phyloP scores from a whole-genome alignment of 2,797 vertebrate species.

The Rhadinocentrus ornatus region DNA sequence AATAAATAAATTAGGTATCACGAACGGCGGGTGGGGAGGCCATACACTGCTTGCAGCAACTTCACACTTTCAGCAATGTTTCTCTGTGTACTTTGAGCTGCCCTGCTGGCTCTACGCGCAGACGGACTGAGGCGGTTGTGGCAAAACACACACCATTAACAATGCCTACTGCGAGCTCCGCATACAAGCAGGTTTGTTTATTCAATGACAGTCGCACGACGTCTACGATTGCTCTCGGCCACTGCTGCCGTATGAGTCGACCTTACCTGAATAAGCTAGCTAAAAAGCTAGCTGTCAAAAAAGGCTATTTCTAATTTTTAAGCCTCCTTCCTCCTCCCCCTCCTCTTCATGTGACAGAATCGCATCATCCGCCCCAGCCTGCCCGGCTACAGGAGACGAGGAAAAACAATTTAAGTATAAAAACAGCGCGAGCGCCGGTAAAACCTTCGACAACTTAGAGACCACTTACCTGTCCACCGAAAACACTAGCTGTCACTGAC shows the following conservation, averaged over 20 bases:
- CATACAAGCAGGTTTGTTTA: not conserved
- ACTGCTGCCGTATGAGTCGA: not conserved
- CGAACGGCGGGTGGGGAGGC: not conserved
- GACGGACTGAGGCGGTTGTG: slow-evolving; percentile 13
- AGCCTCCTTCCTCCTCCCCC: slow-evolving; percentile 37
- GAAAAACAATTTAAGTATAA: not conserved
- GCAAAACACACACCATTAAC: slow-evolving; percentile 28
- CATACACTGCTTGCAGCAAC: not conserved
- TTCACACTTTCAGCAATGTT: slow-evolving; percentile 14
- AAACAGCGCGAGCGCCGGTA: accelerated
- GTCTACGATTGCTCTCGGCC: not conserved
- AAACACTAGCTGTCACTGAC: slow-evolving; percentile 61
- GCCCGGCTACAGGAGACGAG: not conserved
- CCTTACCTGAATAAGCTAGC: slow-evolving; percentile 61
- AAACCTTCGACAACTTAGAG: not conserved
- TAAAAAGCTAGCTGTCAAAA: slow-evolving; percentile 70
- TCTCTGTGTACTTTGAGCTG: slow-evolving; percentile 49
- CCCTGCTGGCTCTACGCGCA: slow-evolving; percentile 23
- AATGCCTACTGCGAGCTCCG: not conserved
- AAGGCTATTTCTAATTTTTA: slow-evolving; percentile 36
- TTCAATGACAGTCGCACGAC: not conserved
- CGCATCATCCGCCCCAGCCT: slow-evolving; percentile 27
- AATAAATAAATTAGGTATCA: not conserved
- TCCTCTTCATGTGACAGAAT: slow-evolving; percentile 68
- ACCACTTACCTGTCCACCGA: slow-evolving; percentile 60